A percentile compares a stretch with the other conserved stretches of the same genome.
Evolutionary conservation across 2,888 invertebrate genomes (phyloP).

Genomic region (Lycia hirtaria): DNA sequence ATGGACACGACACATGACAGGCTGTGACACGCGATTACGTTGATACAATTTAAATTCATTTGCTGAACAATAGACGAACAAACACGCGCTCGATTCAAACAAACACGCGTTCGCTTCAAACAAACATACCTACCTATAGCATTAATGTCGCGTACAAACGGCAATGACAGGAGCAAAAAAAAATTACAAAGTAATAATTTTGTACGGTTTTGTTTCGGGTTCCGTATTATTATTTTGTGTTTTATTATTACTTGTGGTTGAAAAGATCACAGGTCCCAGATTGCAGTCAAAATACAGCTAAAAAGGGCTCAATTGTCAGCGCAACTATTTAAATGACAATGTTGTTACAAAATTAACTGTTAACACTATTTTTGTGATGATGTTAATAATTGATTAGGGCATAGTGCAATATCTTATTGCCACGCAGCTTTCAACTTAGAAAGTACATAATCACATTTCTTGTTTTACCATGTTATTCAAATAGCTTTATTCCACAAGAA

Average conservation of each 20-base stretch:
- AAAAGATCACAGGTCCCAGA: too few relatives aligned
- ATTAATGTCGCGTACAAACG: constrained; percentile 42
- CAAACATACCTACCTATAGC: constrained; percentile 35
- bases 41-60: constrained; percentile 21
- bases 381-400: too few relatives aligned
- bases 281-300: too few relatives aligned
- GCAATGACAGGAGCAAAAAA: constrained; percentile 43
- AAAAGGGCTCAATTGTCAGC: too few relatives aligned
- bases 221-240: constrained; percentile 14
- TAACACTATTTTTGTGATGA: too few relatives aligned
- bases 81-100: constrained; percentile 25
- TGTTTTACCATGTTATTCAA: too few relatives aligned
- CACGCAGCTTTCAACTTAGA: too few relatives aligned
- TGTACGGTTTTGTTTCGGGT: constrained; percentile 7
- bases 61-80: constrained; percentile 12
- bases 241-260: neutral
- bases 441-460: too few relatives aligned
- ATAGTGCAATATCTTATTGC: too few relatives aligned
- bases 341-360: too few relatives aligned
- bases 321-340: too few relatives aligned
- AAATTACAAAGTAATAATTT: constrained; percentile 13
- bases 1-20: constrained; percentile 14
- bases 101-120: constrained; percentile 29
- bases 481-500: too few relatives aligned
- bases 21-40: constrained; percentile 18